Base-by-base conservation (phyloP, 1,140 invertebrate genomes). In the Bombus cullumanus region DNA sequence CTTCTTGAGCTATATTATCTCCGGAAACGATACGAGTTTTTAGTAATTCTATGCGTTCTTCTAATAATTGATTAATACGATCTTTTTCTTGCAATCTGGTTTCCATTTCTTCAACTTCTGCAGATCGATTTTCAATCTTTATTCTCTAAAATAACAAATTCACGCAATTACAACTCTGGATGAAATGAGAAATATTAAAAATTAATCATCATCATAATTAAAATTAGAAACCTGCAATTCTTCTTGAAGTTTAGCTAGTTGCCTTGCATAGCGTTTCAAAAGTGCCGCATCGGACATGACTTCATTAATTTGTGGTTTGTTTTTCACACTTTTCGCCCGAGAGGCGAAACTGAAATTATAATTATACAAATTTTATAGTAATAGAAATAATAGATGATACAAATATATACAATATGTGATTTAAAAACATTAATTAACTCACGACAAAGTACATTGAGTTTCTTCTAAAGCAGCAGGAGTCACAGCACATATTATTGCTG, bases 401-500 rank as follows among this genome's bases (percentile, higher is more conserved):
- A 74, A 78, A 82, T 76, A 69, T 37, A 68, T 37, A 68, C 18
- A 15, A 25, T 25, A 25, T 22, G 2, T 37, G 15, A 37, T 37
- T 28, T 41, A 39, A 71, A 13, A 71, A 28, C 41, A 28, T 1
- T 64, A 81, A 81, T 85, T 75, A 89, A 91, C 89, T 91, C 62
- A 92, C 91, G 89, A 96, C 62, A 98, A 94, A 1, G 98, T 98
- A 4, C 97, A 97, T 28, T 96, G 94, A 2, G 97, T 98, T 94
- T 98, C 97, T 28, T 98, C 97, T 9, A 97, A 81, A 28, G 96
- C 96, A 0, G 96, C 97, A 1, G 97, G 97, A 0, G 97, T 98
- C 8, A 98, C 96, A 0, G 97, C 97, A 88, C 97, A 98, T 62
- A 99, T 98, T 75, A 99, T 98, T n/a, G 97, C 96, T 0, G 98